Conservation (phyloP, 2,797 vertebrate genomes). For the Aldrovandia affinis region DNA sequence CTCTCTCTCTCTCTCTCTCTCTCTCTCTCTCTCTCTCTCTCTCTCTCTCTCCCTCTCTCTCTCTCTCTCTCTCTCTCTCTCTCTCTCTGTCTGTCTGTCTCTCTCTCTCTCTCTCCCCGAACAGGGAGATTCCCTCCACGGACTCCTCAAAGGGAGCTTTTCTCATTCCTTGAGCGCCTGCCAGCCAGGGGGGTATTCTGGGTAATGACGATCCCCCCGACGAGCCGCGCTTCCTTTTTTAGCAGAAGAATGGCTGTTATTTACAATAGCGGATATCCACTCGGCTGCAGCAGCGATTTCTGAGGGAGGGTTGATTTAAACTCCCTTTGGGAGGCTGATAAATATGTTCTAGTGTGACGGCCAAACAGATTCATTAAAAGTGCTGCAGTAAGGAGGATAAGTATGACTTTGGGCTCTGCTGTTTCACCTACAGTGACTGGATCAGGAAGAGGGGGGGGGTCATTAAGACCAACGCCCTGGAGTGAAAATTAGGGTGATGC, state of each 20-base stretch:
- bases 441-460: background rate
- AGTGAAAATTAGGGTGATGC: too few relatives aligned
- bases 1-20: slow-evolving; percentile 8
- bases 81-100: too few relatives aligned
- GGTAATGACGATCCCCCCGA: slow-evolving; percentile 66
- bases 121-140: slow-evolving; percentile 28
- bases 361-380: background rate
- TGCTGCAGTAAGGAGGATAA: background rate
- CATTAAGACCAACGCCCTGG: background rate
- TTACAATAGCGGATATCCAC: slow-evolving; percentile 71
- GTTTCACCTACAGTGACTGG: background rate
- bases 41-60: too few relatives aligned
- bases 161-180: slow-evolving; percentile 41
- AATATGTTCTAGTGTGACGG: background rate
- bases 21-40: too few relatives aligned
- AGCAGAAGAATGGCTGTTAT: slow-evolving; percentile 87
- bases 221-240: slow-evolving; percentile 87
- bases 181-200: slow-evolving; percentile 50
- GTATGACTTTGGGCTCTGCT: background rate
- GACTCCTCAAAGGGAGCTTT: slow-evolving; percentile 46
- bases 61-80: too few relatives aligned
- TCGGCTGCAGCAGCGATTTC: slow-evolving; percentile 55
- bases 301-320: slow-evolving; percentile 41
- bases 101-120: slow-evolving; percentile 27
- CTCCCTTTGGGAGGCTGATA: slow-evolving; percentile 30